These are phyloP conservation scores for Pseudomyrmex cubaensis DNA, from an alignment of 1,140 invertebrate species.

Conservation along the genomic window DNA sequence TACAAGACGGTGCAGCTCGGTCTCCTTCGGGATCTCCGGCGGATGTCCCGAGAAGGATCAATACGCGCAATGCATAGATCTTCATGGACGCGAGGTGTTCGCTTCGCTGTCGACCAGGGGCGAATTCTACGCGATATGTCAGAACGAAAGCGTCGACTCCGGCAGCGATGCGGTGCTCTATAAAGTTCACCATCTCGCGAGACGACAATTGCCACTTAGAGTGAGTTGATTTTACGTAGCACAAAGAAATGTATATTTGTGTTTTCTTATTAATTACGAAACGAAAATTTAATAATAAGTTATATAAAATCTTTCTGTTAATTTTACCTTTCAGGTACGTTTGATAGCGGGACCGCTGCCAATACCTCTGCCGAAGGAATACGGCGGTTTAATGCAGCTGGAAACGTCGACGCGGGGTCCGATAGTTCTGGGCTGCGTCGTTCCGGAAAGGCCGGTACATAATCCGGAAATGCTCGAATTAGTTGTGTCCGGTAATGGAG, in stretches of 20 bases:
- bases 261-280: background rate
- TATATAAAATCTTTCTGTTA: no score
- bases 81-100: constrained; percentile 82
- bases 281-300: no score
- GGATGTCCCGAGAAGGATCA: constrained; percentile 82
- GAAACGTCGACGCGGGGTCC: constrained; percentile 83
- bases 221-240: constrained; percentile 64
- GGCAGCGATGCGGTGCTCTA: constrained; percentile 81
- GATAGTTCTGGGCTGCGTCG: constrained; percentile 83
- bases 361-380: constrained; percentile 82
- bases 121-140: constrained; percentile 83
- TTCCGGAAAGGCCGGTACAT: constrained; percentile 83
- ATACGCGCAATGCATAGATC: constrained; percentile 84
- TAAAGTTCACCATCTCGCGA: constrained; percentile 82
- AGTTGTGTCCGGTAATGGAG: constrained; percentile 82
- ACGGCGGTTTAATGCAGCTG: constrained; percentile 84
- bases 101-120: constrained; percentile 81
- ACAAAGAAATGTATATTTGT: background rate
- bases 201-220: constrained; percentile 79
- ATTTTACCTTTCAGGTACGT: constrained; percentile 75
- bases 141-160: constrained; percentile 77
- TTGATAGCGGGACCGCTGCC: constrained; percentile 83
- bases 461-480: constrained; percentile 84
- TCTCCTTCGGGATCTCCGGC: constrained; percentile 81
- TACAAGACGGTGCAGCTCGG: constrained; percentile 81